These are phyloP conservation scores for Labeo rohita DNA, from an alignment of 2,113 vertebrate genomes.

Conservation along the genomic window DNA sequence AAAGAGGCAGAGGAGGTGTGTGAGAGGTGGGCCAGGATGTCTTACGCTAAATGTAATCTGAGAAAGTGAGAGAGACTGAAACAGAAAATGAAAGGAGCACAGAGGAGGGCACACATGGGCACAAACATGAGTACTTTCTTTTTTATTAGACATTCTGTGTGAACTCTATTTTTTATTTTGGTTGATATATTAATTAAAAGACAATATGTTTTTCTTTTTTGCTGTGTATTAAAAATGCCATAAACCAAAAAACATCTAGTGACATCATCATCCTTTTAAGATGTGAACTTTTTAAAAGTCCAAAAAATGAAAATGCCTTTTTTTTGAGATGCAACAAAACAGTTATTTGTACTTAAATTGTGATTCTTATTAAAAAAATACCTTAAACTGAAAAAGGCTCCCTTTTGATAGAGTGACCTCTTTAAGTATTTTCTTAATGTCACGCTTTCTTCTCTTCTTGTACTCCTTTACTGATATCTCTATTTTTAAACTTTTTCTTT, in stretches of 20 bases:
- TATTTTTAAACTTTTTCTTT: slow-evolving; percentile 57
- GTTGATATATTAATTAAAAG: neutral
- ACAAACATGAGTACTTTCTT: neutral
- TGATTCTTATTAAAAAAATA: neutral
- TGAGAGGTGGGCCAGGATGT: neutral
- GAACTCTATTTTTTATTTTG: neutral
- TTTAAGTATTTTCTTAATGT: slow-evolving; percentile 28
- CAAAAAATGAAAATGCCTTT: neutral
- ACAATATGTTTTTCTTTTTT: neutral
- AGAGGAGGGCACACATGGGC: neutral
- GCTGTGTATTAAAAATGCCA: neutral
- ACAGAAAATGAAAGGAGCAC: neutral
- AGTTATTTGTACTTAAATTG: neutral
- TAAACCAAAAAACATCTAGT: neutral
- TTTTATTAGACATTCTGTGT: neutral
- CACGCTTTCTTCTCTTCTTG: slow-evolving; percentile 20
- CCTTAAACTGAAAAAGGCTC: neutral
- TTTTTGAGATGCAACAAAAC: neutral
- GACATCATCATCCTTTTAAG: neutral
- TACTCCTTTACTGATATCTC: slow-evolving; percentile 59
- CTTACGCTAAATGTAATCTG: slow-evolving; percentile 33
- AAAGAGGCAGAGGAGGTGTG: slow-evolving; percentile 25
- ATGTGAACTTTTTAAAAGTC: neutral
- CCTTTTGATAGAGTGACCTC: neutral
- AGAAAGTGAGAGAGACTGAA: slow-evolving; percentile 32